These are phyloP conservation scores for Mesochorus sp. DNA, from an alignment of 2,888 invertebrate genomes.

Conservation along the genomic window DNA sequence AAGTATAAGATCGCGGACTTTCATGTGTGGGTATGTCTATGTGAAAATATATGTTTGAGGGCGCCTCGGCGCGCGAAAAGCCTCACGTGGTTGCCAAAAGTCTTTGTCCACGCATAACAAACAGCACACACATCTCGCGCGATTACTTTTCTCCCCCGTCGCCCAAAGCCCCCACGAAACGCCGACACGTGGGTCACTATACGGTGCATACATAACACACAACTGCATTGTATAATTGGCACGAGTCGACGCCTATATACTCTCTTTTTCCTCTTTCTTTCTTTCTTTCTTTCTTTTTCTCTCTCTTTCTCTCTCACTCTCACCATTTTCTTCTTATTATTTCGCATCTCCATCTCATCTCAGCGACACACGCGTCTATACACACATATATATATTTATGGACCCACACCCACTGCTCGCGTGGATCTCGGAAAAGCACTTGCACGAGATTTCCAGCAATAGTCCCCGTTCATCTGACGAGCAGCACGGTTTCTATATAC, in stretches of 20 bases:
- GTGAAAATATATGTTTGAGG: not conserved
- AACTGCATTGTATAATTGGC: conserved; percentile 60
- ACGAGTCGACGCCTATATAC: conserved; percentile 47
- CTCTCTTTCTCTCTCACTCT: not conserved
- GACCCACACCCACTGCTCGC: not conserved
- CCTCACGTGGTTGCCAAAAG: conserved; percentile 57
- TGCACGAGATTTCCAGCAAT: conserved; percentile 49
- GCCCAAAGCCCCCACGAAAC: not conserved
- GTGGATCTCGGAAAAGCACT: conserved; percentile 56
- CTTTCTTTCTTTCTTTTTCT: conserved; percentile 2
- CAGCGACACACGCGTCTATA: not conserved
- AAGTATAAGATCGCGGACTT: too few species aligned
- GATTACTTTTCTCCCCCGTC: not conserved
- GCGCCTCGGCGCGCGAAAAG: conserved; percentile 54
- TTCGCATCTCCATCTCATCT: not conserved
- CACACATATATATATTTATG: not conserved
- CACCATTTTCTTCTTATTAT: not conserved
- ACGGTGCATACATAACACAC: conserved; percentile 41
- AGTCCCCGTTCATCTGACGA: conserved; percentile 39
- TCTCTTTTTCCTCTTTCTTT: not conserved
- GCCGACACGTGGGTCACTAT: conserved; percentile 57
- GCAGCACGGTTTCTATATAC: conserved; percentile 16
- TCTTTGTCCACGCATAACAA: conserved; percentile 37
- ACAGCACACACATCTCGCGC: not conserved
- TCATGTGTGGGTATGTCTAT: too few species aligned